phyloP scores from a whole-genome alignment of 2,888 invertebrate genomes.

The Norana najaformis region DNA sequence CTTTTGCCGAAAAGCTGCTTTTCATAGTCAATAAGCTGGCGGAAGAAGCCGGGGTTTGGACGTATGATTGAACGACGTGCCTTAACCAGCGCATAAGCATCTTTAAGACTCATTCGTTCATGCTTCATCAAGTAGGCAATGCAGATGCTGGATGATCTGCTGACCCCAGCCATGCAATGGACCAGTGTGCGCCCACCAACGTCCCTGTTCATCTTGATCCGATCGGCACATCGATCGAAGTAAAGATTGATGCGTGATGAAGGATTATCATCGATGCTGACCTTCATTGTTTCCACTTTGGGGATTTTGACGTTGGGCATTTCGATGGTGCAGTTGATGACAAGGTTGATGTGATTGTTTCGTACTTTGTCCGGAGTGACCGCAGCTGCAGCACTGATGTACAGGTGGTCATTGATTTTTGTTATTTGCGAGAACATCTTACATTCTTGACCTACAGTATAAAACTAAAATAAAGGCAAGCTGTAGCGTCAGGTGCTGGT shows the following conservation, averaged over 20 bases:
- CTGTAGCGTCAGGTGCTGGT: not conserved
- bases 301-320: conserved; percentile 67
- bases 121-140: conserved; percentile 88
- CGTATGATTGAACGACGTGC: conserved; percentile 76
- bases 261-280: conserved; percentile 76
- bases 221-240: conserved; percentile 75
- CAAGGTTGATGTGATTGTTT: conserved; percentile 73
- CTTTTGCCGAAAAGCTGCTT: conserved; percentile 70
- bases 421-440: conserved; percentile 17
- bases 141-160: conserved; percentile 81
- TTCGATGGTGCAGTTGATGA: conserved; percentile 82
- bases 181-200: conserved; percentile 76
- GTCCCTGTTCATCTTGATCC: conserved; percentile 73
- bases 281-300: conserved; percentile 70
- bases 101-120: conserved; percentile 75
- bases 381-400: conserved; percentile 79
- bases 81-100: conserved; percentile 79
- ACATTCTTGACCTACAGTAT: not conserved
- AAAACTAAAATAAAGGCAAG: not conserved
- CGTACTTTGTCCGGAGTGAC: conserved; percentile 73
- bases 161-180: conserved; percentile 88
- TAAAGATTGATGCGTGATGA: conserved; percentile 74
- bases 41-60: conserved; percentile 88
- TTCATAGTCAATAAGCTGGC: conserved; percentile 84
- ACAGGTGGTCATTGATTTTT: conserved; percentile 72